These are phyloP conservation scores for Ancistrus triradiatus DNA, from an alignment of 2,113 vertebrate species.

Conservation along the genomic window DNA sequence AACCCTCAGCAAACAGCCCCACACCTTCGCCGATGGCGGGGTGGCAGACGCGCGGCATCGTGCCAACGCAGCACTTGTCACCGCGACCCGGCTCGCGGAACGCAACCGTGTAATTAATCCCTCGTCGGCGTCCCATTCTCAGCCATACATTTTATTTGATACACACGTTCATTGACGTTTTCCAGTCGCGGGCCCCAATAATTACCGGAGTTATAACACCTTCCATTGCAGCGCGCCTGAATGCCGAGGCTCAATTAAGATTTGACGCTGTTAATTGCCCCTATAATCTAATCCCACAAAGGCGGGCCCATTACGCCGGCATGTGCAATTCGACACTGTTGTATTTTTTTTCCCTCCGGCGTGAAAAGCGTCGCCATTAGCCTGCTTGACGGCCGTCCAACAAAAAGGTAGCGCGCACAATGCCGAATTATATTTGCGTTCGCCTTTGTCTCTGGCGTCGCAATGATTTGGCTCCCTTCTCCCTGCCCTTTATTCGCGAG, in stretches of 20 bases:
- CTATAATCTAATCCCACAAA: slow-evolving; percentile 85
- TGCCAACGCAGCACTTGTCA: slow-evolving; percentile 68
- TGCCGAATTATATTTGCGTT: slow-evolving; percentile 81
- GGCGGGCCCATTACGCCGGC: slow-evolving; percentile 73
- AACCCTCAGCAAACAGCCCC: too few relatives aligned
- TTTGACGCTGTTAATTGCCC: slow-evolving; percentile 82
- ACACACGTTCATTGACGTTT: slow-evolving; percentile 76
- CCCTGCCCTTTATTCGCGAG: slow-evolving; percentile 66
- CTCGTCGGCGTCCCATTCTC: slow-evolving; percentile 75
- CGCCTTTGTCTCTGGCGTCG: slow-evolving; percentile 74
- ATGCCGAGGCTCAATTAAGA: slow-evolving; percentile 74
- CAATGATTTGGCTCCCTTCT: slow-evolving; percentile 65
- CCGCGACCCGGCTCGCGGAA: slow-evolving; percentile 60
- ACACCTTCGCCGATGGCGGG: too few relatives aligned
- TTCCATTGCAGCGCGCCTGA: slow-evolving; percentile 56
- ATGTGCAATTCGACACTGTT: slow-evolving; percentile 73
- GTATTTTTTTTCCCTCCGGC: slow-evolving; percentile 36
- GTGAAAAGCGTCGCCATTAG: slow-evolving; percentile 74
- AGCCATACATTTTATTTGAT: slow-evolving; percentile 75
- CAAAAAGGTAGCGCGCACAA: slow-evolving; percentile 71
- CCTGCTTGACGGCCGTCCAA: slow-evolving; percentile 72
- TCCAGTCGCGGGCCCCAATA: slow-evolving; percentile 71
- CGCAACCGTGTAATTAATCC: slow-evolving; percentile 80
- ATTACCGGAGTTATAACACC: slow-evolving; percentile 75
- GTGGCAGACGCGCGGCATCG: slow-evolving; percentile 50